phyloP scores from a whole-genome alignment of 2,797 vertebrate genomes.

The Propithecus perrieri region DNA sequence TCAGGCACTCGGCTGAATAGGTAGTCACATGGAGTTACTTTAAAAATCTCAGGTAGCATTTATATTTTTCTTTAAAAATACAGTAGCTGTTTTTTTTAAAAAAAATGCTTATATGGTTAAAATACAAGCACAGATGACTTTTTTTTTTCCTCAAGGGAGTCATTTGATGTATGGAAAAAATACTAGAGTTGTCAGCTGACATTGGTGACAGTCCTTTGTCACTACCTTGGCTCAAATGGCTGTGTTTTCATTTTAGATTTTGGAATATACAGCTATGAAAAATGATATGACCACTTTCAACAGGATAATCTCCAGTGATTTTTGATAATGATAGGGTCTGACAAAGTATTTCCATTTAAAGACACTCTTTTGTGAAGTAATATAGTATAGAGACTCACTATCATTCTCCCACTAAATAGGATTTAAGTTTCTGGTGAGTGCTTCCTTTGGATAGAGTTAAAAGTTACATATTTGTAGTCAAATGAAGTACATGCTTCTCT shows the following conservation, averaged over 20 bases:
- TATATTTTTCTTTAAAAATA: slow-evolving; percentile 38
- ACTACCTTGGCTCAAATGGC: neutral
- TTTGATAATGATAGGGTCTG: neutral
- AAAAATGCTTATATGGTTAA: too few species aligned
- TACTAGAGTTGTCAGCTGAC: neutral
- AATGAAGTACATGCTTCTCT: slow-evolving; percentile 4
- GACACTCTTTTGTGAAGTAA: neutral
- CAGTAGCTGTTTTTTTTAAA: neutral
- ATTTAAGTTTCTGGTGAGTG: neutral
- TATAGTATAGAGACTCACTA: neutral
- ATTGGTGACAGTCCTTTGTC: slow-evolving; percentile 1
- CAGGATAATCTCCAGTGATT: slow-evolving; percentile 19
- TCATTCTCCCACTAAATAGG: neutral
- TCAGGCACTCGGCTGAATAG: neutral
- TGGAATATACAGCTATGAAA: neutral
- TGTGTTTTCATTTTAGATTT: neutral
- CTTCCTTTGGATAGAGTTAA: neutral
- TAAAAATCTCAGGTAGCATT: neutral
- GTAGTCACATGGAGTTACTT: neutral
- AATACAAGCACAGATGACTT: too few species aligned
- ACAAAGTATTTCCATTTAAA: slow-evolving; percentile 13
- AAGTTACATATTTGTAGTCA: neutral
- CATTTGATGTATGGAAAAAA: slow-evolving; percentile 57
- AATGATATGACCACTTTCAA: neutral
- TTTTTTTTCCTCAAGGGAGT: neutral